Conservation (phyloP, 1,140 invertebrate genomes). For the Bombus waltoni region DNA sequence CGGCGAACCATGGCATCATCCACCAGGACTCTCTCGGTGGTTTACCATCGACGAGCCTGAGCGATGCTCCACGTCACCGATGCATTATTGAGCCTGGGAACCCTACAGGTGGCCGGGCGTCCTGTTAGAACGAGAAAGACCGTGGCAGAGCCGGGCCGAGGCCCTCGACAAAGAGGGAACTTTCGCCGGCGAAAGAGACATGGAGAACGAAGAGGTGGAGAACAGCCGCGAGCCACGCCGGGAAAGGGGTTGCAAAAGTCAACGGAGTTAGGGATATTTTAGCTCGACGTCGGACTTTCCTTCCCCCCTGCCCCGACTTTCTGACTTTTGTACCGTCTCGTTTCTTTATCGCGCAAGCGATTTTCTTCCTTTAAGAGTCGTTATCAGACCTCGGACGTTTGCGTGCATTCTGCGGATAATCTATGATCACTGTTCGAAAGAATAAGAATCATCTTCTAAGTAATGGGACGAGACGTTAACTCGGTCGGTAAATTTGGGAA, state of each 20-base stretch:
- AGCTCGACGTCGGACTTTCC: constrained; percentile 46
- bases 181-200: constrained; percentile 24
- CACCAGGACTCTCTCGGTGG: constrained; percentile 56
- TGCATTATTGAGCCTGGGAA: constrained; percentile 80
- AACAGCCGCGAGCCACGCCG: background rate
- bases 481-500: background rate
- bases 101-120: constrained; percentile 73
- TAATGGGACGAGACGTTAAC: background rate
- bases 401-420: too few relatives aligned
- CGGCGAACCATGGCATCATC: constrained; percentile 44
- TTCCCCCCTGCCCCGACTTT: background rate
- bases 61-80: constrained; percentile 71
- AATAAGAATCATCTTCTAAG: background rate
- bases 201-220: constrained; percentile 17
- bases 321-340: background rate
- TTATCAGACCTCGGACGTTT: too few relatives aligned
- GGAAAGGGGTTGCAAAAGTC: constrained; percentile 64
- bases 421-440: background rate
- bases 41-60: constrained; percentile 67
- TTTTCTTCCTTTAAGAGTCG: background rate
- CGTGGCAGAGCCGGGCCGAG: constrained; percentile 42
- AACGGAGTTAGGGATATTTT: constrained; percentile 24
- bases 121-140: constrained; percentile 71
- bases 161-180: constrained; percentile 36
- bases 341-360: background rate